A percentile compares a stretch with the other conserved stretches of the same genome.
Conservation (phyloP, 1,140 invertebrate species). For the Euwallacea fornicatus region DNA sequence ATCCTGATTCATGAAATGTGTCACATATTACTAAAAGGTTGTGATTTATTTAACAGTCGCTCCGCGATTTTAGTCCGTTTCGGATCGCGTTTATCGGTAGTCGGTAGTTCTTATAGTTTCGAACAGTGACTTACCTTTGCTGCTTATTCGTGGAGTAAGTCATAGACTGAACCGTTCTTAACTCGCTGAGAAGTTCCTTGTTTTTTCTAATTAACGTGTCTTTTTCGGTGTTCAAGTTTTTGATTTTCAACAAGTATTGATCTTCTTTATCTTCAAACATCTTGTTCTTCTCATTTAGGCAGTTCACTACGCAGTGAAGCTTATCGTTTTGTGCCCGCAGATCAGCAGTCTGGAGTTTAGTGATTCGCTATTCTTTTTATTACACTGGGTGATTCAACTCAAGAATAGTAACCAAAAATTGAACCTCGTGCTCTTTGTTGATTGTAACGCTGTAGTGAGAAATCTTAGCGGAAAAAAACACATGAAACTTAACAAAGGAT, state of each 20-base stretch:
- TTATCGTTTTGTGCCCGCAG: constrained; percentile 35
- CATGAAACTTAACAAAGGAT: neutral
- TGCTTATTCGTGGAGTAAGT: constrained; percentile 25
- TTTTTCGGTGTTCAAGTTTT: constrained; percentile 43
- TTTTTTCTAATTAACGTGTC: constrained; percentile 41
- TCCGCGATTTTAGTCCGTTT: neutral
- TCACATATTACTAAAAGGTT: too few relatives aligned
- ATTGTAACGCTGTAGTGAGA: too few relatives aligned
- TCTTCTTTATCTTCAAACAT: constrained; percentile 41
- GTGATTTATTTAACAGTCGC: neutral
- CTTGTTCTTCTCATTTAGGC: constrained; percentile 40
- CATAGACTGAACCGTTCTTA: constrained; percentile 41
- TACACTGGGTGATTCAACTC: neutral
- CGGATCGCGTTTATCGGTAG: neutral
- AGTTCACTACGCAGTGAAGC: constrained; percentile 33
- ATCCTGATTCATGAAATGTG: too few relatives aligned
- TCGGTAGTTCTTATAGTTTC: neutral
- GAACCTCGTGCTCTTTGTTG: too few relatives aligned
- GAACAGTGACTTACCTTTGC: constrained; percentile 29
- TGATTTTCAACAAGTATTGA: constrained; percentile 41
- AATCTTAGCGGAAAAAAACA: too few relatives aligned
- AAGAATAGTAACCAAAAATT: neutral
- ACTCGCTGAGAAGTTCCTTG: constrained; percentile 38
- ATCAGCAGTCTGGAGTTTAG: constrained; percentile 42
- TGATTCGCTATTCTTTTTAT: neutral